Conservation (phyloP, 1,140 invertebrate species). For the Drosophila obscura region DNA sequence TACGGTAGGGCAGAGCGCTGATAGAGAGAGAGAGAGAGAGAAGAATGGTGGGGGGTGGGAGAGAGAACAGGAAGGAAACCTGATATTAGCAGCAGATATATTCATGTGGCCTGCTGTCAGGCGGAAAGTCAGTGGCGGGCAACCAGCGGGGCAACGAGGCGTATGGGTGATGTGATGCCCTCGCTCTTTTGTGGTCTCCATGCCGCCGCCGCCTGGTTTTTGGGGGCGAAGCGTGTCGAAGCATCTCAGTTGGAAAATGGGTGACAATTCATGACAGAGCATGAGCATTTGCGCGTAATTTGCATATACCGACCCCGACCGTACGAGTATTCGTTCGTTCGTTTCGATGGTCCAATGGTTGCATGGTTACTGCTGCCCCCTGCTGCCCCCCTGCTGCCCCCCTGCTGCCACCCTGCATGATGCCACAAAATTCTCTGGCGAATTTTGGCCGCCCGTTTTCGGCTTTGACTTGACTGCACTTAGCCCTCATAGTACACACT, state of each 20-base stretch:
- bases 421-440: constrained; percentile 56
- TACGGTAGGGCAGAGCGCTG: too few species aligned
- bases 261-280: constrained; percentile 77
- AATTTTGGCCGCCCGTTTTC: constrained; percentile 51
- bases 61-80: constrained; percentile 25
- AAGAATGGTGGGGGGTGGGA: not conserved
- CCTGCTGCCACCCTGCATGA: constrained; percentile 5
- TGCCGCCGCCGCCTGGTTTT: constrained; percentile 3
- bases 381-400: not conserved
- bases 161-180: constrained; percentile 24
- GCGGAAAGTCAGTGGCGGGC: constrained; percentile 40
- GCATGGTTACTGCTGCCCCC: constrained; percentile 11
- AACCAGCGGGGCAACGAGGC: constrained; percentile 13
- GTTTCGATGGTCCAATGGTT: constrained; percentile 39
- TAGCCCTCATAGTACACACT: constrained; percentile 18
- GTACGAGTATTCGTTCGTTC: constrained; percentile 23
- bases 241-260: constrained; percentile 80
- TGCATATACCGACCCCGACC: constrained; percentile 58
- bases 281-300: constrained; percentile 74
- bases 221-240: constrained; percentile 60
- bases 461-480: constrained; percentile 55
- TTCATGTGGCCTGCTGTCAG: constrained; percentile 63
- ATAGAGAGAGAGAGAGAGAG: not conserved
- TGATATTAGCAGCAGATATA: constrained; percentile 79
- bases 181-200: constrained; percentile 50